Base-by-base conservation (phyloP, 2,113 vertebrate species). In the Oreocharis arfaki region DNA sequence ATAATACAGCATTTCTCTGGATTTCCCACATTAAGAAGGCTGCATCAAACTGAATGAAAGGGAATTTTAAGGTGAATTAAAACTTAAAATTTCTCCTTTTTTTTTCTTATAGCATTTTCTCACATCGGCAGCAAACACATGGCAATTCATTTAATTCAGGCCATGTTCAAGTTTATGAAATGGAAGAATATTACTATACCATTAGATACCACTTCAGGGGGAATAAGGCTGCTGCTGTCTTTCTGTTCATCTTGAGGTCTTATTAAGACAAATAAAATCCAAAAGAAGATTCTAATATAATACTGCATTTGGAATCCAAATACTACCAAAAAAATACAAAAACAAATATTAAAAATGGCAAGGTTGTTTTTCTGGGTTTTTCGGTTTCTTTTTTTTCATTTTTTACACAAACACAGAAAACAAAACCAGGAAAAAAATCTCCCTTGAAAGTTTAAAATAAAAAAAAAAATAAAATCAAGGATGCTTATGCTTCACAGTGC, bases 211-310 rank as follows among this genome's bases (percentile, higher is more conserved):
- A 97, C 93, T 96, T 92, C 67, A 35, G 94, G 82, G 91, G 85
- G 37, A 93, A 96, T 95, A 95, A 93, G 77, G 64, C 81, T 96
- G 84, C 86, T 89, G 74, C 80, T 89, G 77, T 94, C 85, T 94
- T 87, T 88, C 75, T 90, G 60, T 41, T 95, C 86, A 70, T 76
- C 75, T 82, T 59, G 65, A 90, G 73, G 64, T 74, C 91, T 88
- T 95, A 95, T 93, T 89, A 97, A 94, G 70, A 60, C 93, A 96
- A 87, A 96, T 91, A 89, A 94, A 97, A 96, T 88, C 65, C 77
- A 95, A 84, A 50, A 61, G 61, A 84, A 76, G 73, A 92, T 55
- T 84, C 61, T 70, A 85, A 75, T 46, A 83, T 49, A 92, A 61
- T 55, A 84, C 35, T 87, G 67, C 46, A 81, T 86, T 95, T 83